These are phyloP conservation scores for Amazona vittata DNA, from an alignment of 2,113 vertebrate genomes.

Conservation along the genomic window DNA sequence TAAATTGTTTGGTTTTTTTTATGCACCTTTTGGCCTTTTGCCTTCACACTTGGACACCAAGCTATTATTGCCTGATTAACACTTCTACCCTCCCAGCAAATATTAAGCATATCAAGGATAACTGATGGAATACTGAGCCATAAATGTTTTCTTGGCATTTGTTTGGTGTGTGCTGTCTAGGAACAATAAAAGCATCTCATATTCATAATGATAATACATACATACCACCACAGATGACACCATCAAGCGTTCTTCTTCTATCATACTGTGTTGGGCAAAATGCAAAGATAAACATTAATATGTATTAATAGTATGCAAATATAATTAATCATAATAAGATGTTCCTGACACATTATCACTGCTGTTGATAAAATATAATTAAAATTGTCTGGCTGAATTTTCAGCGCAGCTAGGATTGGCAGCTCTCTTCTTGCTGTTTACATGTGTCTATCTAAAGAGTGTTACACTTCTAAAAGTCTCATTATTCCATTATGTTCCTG, in stretches of 20 bases:
- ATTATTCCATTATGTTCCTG: neutral
- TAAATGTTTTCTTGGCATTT: slow-evolving; percentile 35
- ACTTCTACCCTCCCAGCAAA: neutral
- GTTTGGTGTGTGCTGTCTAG: slow-evolving; percentile 5
- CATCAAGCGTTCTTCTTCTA: slow-evolving; percentile 14
- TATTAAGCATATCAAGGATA: slow-evolving; percentile 8
- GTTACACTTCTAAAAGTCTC: neutral
- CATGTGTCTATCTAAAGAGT: fast-evolving
- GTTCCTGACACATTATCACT: slow-evolving; percentile 9
- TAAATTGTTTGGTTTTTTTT: neutral
- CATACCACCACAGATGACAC: neutral
- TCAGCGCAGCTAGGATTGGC: neutral
- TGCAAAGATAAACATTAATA: slow-evolving; percentile 12
- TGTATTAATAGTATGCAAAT: slow-evolving; percentile 33
- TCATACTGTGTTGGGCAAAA: neutral
- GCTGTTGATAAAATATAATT: slow-evolving; percentile 54
- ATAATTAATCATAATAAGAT: slow-evolving; percentile 51
- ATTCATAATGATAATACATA: slow-evolving; percentile 51
- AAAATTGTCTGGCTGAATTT: slow-evolving; percentile 6
- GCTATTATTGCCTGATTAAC: slow-evolving; percentile 25
- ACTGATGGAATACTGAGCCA: slow-evolving; percentile 19
- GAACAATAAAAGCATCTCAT: slow-evolving; percentile 56
- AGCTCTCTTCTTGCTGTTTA: neutral
- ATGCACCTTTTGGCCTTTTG: slow-evolving; percentile 15
- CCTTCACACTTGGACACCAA: neutral